These are phyloP conservation scores for Oceanodroma tethys DNA, from an alignment of 2,113 vertebrate genomes.

Conservation along the genomic window DNA sequence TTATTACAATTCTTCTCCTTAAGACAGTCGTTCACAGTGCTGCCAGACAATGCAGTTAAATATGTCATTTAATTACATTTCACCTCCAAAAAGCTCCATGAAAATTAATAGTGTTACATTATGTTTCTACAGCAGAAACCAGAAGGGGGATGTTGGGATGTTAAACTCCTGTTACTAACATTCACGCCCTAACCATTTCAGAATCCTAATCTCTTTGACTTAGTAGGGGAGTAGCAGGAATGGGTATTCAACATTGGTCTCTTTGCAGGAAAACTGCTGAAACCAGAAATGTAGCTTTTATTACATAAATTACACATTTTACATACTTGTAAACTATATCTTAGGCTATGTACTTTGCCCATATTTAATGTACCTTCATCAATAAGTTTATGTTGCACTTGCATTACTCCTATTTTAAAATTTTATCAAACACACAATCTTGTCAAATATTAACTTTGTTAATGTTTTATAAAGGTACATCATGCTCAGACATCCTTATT, in stretches of 20 bases:
- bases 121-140: background rate
- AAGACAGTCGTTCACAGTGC: background rate
- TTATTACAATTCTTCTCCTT: background rate
- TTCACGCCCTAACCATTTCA: background rate
- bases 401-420: background rate
- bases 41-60: background rate
- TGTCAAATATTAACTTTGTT: background rate
- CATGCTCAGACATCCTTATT: background rate
- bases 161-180: background rate
- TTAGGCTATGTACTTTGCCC: background rate
- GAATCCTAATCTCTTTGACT: background rate
- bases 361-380: background rate
- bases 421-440: background rate
- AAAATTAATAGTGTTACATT: background rate
- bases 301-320: background rate
- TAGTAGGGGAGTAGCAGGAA: background rate
- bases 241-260: background rate
- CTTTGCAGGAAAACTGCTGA: background rate
- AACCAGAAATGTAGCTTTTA: background rate
- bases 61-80: background rate
- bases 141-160: background rate
- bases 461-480: background rate
- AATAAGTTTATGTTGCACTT: background rate
- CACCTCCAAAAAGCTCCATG: background rate
- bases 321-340: background rate